These are phyloP conservation scores for Dioctria linearis DNA, from an alignment of 2,888 invertebrate species.

Conservation along the genomic window DNA sequence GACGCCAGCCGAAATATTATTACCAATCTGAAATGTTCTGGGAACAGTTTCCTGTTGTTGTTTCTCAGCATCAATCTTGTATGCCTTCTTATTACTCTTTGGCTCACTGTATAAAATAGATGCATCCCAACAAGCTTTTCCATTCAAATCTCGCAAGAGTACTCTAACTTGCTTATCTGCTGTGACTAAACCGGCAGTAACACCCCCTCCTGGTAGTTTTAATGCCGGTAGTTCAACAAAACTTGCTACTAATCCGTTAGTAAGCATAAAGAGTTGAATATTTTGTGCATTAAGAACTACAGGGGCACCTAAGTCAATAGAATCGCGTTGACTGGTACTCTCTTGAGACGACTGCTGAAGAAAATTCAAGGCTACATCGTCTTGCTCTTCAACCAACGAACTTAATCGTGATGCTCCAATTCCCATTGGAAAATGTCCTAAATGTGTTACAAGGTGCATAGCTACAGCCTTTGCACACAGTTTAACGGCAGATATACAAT, in stretches of 20 bases:
- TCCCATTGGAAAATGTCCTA: conserved; percentile 96
- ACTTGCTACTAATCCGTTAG: conserved; percentile 86
- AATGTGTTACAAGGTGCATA: conserved; percentile 90
- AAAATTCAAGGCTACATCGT: conserved; percentile 76
- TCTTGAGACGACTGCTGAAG: conserved; percentile 52
- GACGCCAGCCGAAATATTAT: conserved; percentile 56
- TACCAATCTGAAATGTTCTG: conserved; percentile 57
- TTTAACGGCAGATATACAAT: conserved; percentile 74
- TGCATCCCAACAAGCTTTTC: conserved; percentile 97
- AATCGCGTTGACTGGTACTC: conserved; percentile 62
- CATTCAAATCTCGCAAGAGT: conserved; percentile 89
- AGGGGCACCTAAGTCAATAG: conserved; percentile 82
- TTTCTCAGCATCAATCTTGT: background rate
- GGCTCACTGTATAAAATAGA: conserved; percentile 90
- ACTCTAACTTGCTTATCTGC: conserved; percentile 89
- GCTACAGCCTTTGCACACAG: conserved; percentile 75
- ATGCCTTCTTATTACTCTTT: background rate
- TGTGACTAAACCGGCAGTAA: conserved; percentile 83
- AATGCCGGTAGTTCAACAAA: conserved; percentile 90
- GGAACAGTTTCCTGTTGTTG: conserved; percentile 41
- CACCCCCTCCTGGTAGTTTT: conserved; percentile 84
- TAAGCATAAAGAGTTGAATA: conserved; percentile 87
- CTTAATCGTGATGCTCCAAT: conserved; percentile 90
- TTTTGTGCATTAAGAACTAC: conserved; percentile 89
- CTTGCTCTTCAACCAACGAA: conserved; percentile 92